Percentiles rank a stretch among this genome's conserved stretches.
These are phyloP conservation scores for Sylvicola cinctus DNA, from an alignment of 2,888 invertebrate genomes.

Conservation along the genomic window DNA sequence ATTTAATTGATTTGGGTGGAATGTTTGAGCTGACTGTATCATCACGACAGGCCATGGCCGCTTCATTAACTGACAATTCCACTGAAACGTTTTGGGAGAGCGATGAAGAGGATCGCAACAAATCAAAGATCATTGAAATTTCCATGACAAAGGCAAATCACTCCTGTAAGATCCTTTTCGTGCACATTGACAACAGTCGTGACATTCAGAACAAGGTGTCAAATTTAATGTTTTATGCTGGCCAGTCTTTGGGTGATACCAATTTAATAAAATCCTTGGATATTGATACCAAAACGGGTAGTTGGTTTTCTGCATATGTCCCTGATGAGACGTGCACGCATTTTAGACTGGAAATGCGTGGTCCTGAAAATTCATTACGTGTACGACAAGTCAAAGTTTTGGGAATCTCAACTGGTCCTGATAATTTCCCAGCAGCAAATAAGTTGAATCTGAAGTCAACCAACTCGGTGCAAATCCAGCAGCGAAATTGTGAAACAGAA, in stretches of 20 bases:
- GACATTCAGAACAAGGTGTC: constrained; percentile 88
- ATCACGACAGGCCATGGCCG: constrained; percentile 84
- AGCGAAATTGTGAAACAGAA: constrained; percentile 74
- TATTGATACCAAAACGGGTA: constrained; percentile 62
- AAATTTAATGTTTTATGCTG: constrained; percentile 64
- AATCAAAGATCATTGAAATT: constrained; percentile 67
- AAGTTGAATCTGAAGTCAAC: constrained; percentile 18
- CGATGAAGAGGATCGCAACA: constrained; percentile 88
- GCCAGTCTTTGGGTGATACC: constrained; percentile 62
- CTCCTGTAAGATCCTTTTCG: constrained; percentile 37
- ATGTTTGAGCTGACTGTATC: constrained; percentile 35
- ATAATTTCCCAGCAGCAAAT: constrained; percentile 9
- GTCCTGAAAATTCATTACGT: constrained; percentile 75
- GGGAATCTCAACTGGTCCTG: constrained; percentile 29
- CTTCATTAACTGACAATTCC: constrained; percentile 77
- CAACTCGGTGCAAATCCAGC: constrained; percentile 39
- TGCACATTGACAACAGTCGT: constrained; percentile 87
- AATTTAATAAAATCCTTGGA: constrained; percentile 63
- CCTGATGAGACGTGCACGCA: constrained; percentile 32
- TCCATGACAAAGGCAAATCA: constrained; percentile 32
- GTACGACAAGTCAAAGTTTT: constrained; percentile 61
- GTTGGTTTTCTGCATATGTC: constrained; percentile 80
- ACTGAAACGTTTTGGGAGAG: constrained; percentile 99
- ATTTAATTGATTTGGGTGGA: constrained; percentile 13
- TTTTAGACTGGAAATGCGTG: constrained; percentile 71